Evolutionary conservation across 1,140 invertebrate species (phyloP).

Genomic region (Helicoverpa zea): DNA sequence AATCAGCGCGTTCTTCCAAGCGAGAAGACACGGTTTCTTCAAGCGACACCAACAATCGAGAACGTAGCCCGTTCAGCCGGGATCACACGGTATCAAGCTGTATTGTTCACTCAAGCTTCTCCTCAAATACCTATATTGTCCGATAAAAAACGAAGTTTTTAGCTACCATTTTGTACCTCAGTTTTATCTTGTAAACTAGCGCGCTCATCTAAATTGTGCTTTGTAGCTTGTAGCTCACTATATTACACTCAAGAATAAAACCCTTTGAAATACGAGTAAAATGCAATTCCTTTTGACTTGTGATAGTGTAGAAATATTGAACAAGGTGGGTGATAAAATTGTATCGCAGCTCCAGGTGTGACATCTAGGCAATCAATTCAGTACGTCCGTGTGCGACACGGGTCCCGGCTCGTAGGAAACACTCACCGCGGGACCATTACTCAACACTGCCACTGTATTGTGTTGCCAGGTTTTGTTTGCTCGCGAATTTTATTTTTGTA

Average conservation of each 20-base stretch:
- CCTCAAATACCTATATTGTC: neutral
- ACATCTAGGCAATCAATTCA: conserved; percentile 47
- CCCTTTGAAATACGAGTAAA: conserved; percentile 14
- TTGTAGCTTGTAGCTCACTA: neutral
- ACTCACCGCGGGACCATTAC: conserved; percentile 47
- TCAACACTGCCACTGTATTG: conserved; percentile 51
- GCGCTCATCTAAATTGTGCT: neutral
- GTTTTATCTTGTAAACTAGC: conserved; percentile 10
- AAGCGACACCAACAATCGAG: neutral
- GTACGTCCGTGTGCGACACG: conserved; percentile 34
- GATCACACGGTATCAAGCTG: conserved; percentile 4
- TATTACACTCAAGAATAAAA: conserved; percentile 1
- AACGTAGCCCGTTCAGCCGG: neutral
- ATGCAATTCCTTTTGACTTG: conserved; percentile 25
- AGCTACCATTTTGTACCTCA: neutral
- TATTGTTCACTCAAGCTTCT: neutral
- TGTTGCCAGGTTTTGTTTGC: conserved; percentile 41
- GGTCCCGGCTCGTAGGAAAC: conserved; percentile 36
- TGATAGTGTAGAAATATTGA: conserved; percentile 32
- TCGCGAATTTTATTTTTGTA: conserved; percentile 48
- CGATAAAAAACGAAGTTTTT: conserved; percentile 2
- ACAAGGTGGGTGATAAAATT: conserved; percentile 41
- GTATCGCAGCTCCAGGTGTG: conserved; percentile 29
- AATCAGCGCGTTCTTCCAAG: too few relatives aligned
- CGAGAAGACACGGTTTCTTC: neutral